Evolutionary conservation across 1,140 invertebrate species (phyloP).

Genomic region (Aphis craccivora): DNA sequence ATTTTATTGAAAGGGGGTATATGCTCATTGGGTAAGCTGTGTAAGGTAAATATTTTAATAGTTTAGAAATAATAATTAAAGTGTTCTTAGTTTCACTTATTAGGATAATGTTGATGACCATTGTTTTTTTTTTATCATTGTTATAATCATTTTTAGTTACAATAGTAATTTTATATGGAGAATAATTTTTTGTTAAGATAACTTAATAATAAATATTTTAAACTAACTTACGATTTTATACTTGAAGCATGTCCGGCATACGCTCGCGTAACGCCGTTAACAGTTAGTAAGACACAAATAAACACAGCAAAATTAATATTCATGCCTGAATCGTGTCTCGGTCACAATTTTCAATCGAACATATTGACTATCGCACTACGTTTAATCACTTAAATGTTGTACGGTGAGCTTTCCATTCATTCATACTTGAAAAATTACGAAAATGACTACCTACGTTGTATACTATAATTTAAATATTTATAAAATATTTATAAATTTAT

Average conservation of each 20-base stretch:
- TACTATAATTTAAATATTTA: background rate
- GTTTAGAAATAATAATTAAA: background rate
- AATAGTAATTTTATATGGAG: background rate
- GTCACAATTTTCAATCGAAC: constrained; percentile 22
- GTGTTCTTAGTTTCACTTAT: background rate
- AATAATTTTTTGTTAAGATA: fast-evolving
- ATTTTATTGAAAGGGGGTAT: background rate
- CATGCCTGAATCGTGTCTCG: constrained; percentile 32
- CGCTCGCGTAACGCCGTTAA: constrained; percentile 21
- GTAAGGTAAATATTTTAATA: background rate
- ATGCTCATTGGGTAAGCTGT: background rate
- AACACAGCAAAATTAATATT: constrained; percentile 23
- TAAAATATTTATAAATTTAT: constrained; percentile 28
- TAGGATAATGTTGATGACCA: background rate
- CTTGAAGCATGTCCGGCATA: constrained; percentile 49
- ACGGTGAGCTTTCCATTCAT: background rate
- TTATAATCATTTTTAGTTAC: background rate
- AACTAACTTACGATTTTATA: constrained; percentile 46
- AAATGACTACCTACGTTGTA: background rate
- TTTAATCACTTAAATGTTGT: background rate
- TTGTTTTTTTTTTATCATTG: background rate
- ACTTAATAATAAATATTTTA: background rate
- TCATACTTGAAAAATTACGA: constrained; percentile 4
- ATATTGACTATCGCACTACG: background rate
- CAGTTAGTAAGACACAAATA: background rate